These are phyloP conservation scores for Corythoichthys haematopterus DNA, from an alignment of 2,113 vertebrate genomes.

Conservation along the genomic window DNA sequence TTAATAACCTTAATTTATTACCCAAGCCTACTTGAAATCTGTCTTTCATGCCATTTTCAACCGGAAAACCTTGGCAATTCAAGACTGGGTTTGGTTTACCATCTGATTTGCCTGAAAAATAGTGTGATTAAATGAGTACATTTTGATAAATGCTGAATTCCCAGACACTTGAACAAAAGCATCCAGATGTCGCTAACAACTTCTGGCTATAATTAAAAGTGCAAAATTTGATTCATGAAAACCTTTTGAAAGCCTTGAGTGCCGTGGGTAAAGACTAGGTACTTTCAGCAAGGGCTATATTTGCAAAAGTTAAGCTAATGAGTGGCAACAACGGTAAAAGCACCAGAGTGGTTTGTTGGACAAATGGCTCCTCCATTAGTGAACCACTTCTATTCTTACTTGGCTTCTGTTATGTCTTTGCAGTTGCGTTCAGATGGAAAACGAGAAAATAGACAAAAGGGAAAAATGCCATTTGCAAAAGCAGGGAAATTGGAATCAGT, in stretches of 20 bases:
- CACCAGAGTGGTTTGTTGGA: conserved; percentile 22
- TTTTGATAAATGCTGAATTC: no score
- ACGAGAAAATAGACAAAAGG: conserved; percentile 6
- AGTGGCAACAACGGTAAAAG: conserved; percentile 31
- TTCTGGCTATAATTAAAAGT: background rate
- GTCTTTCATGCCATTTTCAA: no score
- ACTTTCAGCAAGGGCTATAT: conserved; percentile 10
- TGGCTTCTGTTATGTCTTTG: conserved; percentile 21
- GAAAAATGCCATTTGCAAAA: background rate
- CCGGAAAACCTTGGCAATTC: no score
- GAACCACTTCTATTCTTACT: conserved; percentile 40
- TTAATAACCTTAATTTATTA: no score
- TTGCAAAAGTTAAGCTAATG: conserved; percentile 8
- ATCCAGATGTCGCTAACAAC: no score
- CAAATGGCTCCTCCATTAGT: conserved; percentile 45
- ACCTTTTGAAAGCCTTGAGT: background rate
- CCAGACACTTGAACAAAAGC: no score
- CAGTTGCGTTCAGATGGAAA: conserved; percentile 19
- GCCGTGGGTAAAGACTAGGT: conserved; percentile 5
- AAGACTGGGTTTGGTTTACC: no score
- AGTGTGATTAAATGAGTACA: no score
- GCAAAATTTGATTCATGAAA: background rate
- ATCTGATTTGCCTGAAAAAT: no score
- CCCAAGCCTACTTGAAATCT: no score
- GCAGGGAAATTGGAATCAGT: background rate